Conservation (phyloP, 2,113 vertebrate genomes). For the Clarias gariepinus region DNA sequence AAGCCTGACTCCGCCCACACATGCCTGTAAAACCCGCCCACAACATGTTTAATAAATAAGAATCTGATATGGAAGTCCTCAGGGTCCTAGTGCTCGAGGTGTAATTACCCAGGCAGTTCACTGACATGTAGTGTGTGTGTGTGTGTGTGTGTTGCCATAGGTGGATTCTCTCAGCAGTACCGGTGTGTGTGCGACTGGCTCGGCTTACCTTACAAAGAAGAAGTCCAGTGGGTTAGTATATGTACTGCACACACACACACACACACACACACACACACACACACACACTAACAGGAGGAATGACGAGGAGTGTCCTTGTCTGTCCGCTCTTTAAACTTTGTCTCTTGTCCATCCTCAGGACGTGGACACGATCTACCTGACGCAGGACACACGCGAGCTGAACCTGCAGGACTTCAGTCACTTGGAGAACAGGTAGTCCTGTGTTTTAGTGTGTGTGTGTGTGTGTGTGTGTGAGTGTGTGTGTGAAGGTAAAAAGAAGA, state of each 20-base stretch:
- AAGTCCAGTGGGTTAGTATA: constrained; percentile 94
- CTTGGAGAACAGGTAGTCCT: constrained; percentile 88
- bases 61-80: too few species aligned
- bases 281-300: background rate
- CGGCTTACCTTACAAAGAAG: constrained; percentile 89
- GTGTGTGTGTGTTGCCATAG: constrained; percentile 62
- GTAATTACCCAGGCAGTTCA: background rate
- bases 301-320: background rate
- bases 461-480: too few species aligned
- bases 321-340: background rate
- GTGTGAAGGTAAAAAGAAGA: too few species aligned
- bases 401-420: constrained; percentile 98
- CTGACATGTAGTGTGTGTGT: background rate
- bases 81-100: background rate
- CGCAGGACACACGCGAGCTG: constrained; percentile 92
- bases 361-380: constrained; percentile 96
- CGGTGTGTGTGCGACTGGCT: constrained; percentile 96
- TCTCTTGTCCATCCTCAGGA: constrained; percentile 71
- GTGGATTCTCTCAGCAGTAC: constrained; percentile 97
- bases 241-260: background rate
- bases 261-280: constrained; percentile 12
- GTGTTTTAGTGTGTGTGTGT: too few species aligned
- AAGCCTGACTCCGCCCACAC: background rate
- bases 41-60: background rate
- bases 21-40: background rate